Base-by-base conservation (phyloP, 1,140 invertebrate genomes). In the Ectropis grisescens region DNA sequence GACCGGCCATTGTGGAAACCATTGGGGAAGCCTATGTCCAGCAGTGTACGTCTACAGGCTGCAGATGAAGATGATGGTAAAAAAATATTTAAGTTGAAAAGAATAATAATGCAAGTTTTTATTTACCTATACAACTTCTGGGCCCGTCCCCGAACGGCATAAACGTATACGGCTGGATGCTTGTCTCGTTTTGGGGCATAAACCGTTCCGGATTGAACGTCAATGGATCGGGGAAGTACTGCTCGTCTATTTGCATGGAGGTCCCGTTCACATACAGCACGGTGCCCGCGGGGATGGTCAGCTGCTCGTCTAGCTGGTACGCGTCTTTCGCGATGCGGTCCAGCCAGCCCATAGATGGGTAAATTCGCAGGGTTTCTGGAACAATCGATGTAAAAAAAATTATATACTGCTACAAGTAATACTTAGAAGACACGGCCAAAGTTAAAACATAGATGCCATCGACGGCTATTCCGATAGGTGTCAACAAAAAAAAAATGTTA, bases 91-190 rank as follows among this genome's bases (percentile, higher is more conserved):
- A n/a, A n/a, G n/a, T n/a, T n/a, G n/a, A n/a, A n/a, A n/a, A n/a
- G n/a, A n/a, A n/a, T n/a, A n/a, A n/a, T n/a, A n/a, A n/a, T n/a
- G n/a, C n/a, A n/a, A n/a, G n/a, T n/a, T n/a, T n/a, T n/a, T n/a
- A n/a, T n/a, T n/a, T n/a, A 85, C 84, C 85, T 39, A 89, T 88
- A 64, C 89, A 90, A 47, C 85, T 85, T 25, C 89, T 72, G 0
- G 86, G 85, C 7, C 89, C 89, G 44, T 86, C 87, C 2, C 88
- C 88, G 57, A 89, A 90, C 1, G 88, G 87, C 7, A 90, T 33
- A 47, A 64, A 88, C 0, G 67, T 51, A 15, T 58, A 82, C 0
- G 55, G 50, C 7, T 33, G 26, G n/a, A 61, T 50, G 2, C 53
- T 43, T 0, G 34, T 13, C 22, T 70, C 74, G 28, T 83, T 82